Percentiles rank a stretch among this genome's conserved stretches.
Conservation (phyloP, 2,888 invertebrate genomes). For the Scrobipalpa costella region DNA sequence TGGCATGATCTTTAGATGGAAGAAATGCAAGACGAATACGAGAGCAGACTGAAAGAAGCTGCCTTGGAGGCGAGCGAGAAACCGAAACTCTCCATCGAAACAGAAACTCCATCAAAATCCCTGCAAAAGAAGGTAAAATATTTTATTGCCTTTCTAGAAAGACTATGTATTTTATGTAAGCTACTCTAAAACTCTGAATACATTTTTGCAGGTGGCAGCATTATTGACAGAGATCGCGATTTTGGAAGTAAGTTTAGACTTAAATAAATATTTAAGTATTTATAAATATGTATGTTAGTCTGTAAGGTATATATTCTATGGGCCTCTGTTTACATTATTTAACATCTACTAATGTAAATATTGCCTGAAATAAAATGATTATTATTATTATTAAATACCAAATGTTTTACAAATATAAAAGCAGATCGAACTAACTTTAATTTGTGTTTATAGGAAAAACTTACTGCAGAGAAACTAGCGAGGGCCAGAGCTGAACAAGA, state of each 20-base stretch:
- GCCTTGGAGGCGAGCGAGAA: conserved; percentile 30
- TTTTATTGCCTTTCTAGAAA: not conserved
- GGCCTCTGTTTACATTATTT: too few species aligned
- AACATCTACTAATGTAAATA: too few species aligned
- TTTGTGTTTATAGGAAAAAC: not conserved
- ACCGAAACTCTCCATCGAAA: conserved; percentile 14
- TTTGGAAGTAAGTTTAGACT: conserved; percentile 51
- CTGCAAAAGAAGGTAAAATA: conserved; percentile 47
- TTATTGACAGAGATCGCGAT: conserved; percentile 56
- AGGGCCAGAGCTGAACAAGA: conserved; percentile 58
- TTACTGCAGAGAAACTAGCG: conserved; percentile 48
- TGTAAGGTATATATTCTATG: too few species aligned
- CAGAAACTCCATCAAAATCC: conserved; percentile 42
- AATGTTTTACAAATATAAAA: too few species aligned
- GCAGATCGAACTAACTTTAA: too few species aligned
- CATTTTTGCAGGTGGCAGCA: conserved; percentile 42
- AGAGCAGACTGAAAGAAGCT: conserved; percentile 42
- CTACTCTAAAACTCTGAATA: not conserved
- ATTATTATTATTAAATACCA: too few species aligned
- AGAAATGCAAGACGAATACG: conserved; percentile 64
- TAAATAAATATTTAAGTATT: not conserved
- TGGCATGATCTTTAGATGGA: conserved; percentile 51
- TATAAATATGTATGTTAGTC: not conserved
- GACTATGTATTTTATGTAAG: not conserved
- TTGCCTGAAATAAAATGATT: too few species aligned